phyloP scores from a whole-genome alignment of 2,888 invertebrate species.

The Apodemia mormo region DNA sequence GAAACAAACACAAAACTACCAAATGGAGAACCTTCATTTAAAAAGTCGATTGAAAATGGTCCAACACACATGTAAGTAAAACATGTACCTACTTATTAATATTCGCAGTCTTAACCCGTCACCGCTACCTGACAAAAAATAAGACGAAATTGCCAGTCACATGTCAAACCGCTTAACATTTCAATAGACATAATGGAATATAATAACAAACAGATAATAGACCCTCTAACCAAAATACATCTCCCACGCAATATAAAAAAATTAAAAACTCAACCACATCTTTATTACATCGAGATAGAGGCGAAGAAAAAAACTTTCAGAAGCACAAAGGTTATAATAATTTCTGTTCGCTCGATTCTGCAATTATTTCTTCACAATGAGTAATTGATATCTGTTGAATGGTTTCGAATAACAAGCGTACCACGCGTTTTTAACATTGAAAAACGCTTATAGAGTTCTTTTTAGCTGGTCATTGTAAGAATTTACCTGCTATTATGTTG shows the following conservation, averaged over 20 bases:
- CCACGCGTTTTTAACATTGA: slow-evolving; percentile 19
- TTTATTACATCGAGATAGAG: background rate
- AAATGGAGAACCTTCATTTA: too few relatives aligned
- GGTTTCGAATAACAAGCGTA: slow-evolving; percentile 59
- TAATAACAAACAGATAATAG: slow-evolving; percentile 46
- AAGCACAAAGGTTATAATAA: slow-evolving; percentile 55
- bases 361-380: slow-evolving; percentile 62
- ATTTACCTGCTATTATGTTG: slow-evolving; percentile 60
- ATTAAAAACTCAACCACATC: background rate
- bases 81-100: background rate
- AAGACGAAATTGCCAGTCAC: slow-evolving; percentile 33
- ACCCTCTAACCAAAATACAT: slow-evolving; percentile 15
- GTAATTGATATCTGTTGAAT: slow-evolving; percentile 71
- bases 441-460: slow-evolving; percentile 17
- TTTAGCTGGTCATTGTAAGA: slow-evolving; percentile 21
- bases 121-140: slow-evolving; percentile 16
- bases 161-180: slow-evolving; percentile 46
- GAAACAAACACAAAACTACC: too few relatives aligned
- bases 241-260: slow-evolving; percentile 10
- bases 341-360: slow-evolving; percentile 55
- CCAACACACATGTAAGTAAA: too few relatives aligned
- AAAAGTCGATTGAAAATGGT: too few relatives aligned
- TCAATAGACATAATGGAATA: slow-evolving; percentile 45
- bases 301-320: slow-evolving; percentile 3
- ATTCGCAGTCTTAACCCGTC: slow-evolving; percentile 19